A percentile compares a stretch with the other conserved stretches of the same genome.
Evolutionary conservation across 1,140 invertebrate species (phyloP).

Genomic region (Stratiolaelaps scimitus): DNA sequence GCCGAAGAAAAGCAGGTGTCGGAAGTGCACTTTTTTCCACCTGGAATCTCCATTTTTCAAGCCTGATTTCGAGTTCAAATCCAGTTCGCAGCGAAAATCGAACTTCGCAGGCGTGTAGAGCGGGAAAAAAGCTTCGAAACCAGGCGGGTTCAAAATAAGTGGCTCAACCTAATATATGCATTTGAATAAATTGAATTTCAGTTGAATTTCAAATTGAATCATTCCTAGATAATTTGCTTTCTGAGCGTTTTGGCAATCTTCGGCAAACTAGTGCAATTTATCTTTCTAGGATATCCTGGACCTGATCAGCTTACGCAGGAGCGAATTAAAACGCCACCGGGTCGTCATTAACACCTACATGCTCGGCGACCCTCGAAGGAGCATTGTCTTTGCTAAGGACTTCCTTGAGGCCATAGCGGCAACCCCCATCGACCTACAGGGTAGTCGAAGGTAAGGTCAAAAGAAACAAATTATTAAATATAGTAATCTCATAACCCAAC

Average conservation of each 20-base stretch:
- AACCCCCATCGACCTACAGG: conserved; percentile 3
- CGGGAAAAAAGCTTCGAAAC: no score
- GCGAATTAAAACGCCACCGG: conserved; percentile 8
- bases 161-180: no score
- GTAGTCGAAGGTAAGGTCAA: conserved; percentile 1
- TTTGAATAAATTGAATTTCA: no score
- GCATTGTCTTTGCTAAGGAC: conserved; percentile 25
- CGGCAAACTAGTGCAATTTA: background rate
- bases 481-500: background rate
- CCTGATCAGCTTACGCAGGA: background rate
- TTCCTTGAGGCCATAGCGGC: conserved; percentile 18
- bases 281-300: conserved; percentile 8
- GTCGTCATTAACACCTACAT: conserved; percentile 22
- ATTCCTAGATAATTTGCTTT: no score
- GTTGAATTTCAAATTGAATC: no score
- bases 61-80: no score
- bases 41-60: no score
- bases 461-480: background rate
- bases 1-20: no score
- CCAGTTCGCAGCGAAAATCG: no score
- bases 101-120: no score
- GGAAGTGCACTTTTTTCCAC: no score
- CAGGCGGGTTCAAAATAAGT: no score
- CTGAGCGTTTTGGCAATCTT: background rate
- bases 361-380: conserved; percentile 12